A percentile compares a stretch with the other conserved stretches of the same genome.
Evolutionary conservation across 2,888 invertebrate genomes (phyloP).

Genomic region (Octodonta nipae): DNA sequence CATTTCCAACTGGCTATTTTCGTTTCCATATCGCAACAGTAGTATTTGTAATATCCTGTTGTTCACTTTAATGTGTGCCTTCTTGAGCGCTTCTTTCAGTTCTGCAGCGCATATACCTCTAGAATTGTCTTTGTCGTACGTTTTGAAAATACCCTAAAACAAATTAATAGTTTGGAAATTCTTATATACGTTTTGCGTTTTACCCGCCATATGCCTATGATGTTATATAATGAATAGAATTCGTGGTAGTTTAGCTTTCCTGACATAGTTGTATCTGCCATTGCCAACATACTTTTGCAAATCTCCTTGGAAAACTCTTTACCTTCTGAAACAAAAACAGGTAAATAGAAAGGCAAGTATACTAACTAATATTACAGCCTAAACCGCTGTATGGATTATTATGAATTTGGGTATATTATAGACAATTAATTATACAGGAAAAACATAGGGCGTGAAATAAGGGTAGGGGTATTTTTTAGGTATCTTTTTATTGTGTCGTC

Average conservation of each 20-base stretch:
- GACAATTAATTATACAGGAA: too few relatives aligned
- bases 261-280: constrained; percentile 77
- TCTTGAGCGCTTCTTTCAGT: constrained; percentile 69
- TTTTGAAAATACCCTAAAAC: constrained; percentile 67
- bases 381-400: too few relatives aligned
- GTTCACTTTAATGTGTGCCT: constrained; percentile 80
- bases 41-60: constrained; percentile 75
- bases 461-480: too few relatives aligned
- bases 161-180: constrained; percentile 4
- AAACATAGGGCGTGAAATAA: too few relatives aligned
- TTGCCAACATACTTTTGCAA: constrained; percentile 82
- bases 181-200: constrained; percentile 13
- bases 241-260: constrained; percentile 84
- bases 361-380: not conserved
- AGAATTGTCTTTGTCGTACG: constrained; percentile 68
- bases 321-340: constrained; percentile 21
- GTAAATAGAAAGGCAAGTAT: constrained; percentile 1
- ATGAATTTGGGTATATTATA: too few relatives aligned
- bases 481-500: too few relatives aligned
- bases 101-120: constrained; percentile 68
- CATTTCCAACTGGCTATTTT: constrained; percentile 71
- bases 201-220: constrained; percentile 77
- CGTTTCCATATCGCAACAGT: constrained; percentile 77
- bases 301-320: constrained; percentile 74
- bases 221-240: constrained; percentile 70